Evolutionary conservation across 2,888 invertebrate genomes (phyloP), one percentile per base, ranked within the genome.

Genomic region (Holacanthella duospinosa): DNA sequence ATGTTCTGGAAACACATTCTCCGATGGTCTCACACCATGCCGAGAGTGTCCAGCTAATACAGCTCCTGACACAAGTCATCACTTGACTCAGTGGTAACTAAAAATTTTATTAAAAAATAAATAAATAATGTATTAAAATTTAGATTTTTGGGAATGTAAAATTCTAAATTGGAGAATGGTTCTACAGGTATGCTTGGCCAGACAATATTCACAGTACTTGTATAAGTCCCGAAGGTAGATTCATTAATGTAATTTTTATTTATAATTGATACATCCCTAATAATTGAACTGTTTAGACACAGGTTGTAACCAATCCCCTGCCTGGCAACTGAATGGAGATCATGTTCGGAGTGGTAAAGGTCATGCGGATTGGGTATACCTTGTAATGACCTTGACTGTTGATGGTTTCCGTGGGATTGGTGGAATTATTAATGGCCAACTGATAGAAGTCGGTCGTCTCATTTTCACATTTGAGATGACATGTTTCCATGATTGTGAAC

Each of bases 401-500:
- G 76, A 76, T 36, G 81, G 82, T 19, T 81, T 81, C 72, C 73
- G 77, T 25, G 76, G 77, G 16, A 71, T 75, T 26, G 75, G 76
- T 21, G 75, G 76, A 3, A 72, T 76, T 25, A 73, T 76, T 53
- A 77, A 75, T 68, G 79, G 76, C 1, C 76, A 75, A 63, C 74
- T 75, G 3, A 74, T 76, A 26, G 76, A 77, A 59, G 77, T 82
- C 12, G 80, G 79, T 1, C 74, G 77, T 12, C 71, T 83, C 44
- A 77, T 76, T 1, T 80, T 83, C 70, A 77, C 77, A 24, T 82
- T 83, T 74, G 80, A 82, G 66, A 76, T 80, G n/a, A 70, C 75
- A 21, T 83, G 83, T 73, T 71, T 74, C 0, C 43, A 25, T 16
- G 76, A 78, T 43, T 83, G 83, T 73, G 78, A 78, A 64, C 76